Base-by-base conservation (phyloP, 2,113 vertebrate genomes). In the Gnathonemus longibarbis region DNA sequence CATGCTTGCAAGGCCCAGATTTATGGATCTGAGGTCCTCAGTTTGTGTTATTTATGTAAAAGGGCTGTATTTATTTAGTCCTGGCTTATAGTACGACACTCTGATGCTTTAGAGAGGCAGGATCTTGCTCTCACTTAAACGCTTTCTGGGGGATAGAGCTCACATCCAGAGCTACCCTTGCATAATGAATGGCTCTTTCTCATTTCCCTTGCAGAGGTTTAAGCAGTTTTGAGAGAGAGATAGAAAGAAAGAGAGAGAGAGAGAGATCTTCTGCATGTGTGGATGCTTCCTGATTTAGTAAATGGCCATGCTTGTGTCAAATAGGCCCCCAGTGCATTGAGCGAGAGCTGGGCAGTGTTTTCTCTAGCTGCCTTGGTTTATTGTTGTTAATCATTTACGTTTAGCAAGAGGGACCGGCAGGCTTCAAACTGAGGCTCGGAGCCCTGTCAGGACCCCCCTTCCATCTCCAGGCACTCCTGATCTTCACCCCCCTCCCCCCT, bases 321-420 rank as follows among this genome's bases (percentile, higher is more conserved):
- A 90, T 70, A 50, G 58, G 45, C 15, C 83, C 84, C 53, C 27
- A 24, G 56, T 70, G 89, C 45, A 31, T 13, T 62, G 53, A 35
- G 31, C 21, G 74, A 84, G 62, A 42, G 66, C 70, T 42, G 17
- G 21, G 42, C 74, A 27, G 11, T 56, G 62, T 77, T 88, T 27
- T 56, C 50, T 88, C 70, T 11, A 74, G 85, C 70, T 53, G 66
- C 49, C 88, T 46, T 17, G 19, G 24, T 88, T 88, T 91, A 89
- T 91, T 89, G 45, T 89, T 88, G 86, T 58, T 91, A 90, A 89
- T 91, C 66, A 91, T 88, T 66, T 48, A 50, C 52, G 62, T 91
- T 92, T 90, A 88, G 45, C 48, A 84, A 52, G 89, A 58, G 46
- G 58, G 53, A 88, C 45, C 62, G 88, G 62, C 88, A 80, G 89